These are phyloP conservation scores for Papilio polytes DNA, from an alignment of 1,140 invertebrate genomes.

Conservation along the genomic window DNA sequence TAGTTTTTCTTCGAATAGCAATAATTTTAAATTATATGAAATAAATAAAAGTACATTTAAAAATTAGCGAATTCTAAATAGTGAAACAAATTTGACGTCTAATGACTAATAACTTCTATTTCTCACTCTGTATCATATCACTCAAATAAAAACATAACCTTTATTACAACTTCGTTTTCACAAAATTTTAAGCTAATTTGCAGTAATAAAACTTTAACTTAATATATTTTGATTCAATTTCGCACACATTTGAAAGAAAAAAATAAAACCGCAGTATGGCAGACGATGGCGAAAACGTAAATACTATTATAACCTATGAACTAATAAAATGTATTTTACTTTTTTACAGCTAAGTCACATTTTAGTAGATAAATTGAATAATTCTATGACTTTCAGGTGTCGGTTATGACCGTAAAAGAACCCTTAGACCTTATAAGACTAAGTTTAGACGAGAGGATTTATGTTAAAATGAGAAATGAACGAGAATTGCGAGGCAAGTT, in stretches of 20 bases:
- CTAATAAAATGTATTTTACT: no score
- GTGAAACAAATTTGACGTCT: no score
- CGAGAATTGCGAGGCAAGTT: conserved; percentile 96
- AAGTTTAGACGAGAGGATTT: conserved; percentile 98
- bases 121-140: neutral
- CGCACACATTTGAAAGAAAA: neutral
- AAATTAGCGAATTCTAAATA: no score
- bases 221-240: neutral
- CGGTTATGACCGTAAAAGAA: conserved; percentile 96
- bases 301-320: conserved; percentile 34
- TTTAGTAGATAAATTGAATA: neutral
- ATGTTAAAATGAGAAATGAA: conserved; percentile 99
- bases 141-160: conserved; percentile 33
- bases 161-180: neutral
- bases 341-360: neutral
- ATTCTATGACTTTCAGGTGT: conserved; percentile 84
- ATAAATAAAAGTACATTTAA: no score
- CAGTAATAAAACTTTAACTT: neutral
- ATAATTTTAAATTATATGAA: neutral
- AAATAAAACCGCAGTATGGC: conserved; percentile 57
- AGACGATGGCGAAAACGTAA: conserved; percentile 76
- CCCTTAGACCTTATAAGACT: conserved; percentile 97
- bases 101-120: neutral
- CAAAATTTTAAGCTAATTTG: neutral
- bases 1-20: neutral